These are phyloP conservation scores for Mesoligia furuncula DNA, from an alignment of 2,888 invertebrate species.

Conservation along the genomic window DNA sequence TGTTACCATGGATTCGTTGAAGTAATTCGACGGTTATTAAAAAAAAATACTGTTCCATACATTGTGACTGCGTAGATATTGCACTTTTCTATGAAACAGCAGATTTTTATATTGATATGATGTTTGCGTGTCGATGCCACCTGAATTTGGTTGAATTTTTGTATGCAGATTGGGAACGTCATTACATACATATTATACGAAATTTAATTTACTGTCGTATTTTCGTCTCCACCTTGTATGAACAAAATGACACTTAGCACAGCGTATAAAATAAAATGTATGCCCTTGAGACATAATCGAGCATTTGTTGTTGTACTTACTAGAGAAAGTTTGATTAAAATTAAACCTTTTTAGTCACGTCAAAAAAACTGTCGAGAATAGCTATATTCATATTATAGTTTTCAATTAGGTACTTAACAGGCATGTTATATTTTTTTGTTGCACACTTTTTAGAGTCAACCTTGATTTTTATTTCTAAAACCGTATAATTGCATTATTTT, in stretches of 20 bases:
- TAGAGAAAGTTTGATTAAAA: slow-evolving; percentile 18
- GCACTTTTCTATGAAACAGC: too few relatives aligned
- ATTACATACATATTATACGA: not conserved
- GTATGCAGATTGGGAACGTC: not conserved
- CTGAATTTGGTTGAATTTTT: not conserved
- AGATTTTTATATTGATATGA: too few relatives aligned
- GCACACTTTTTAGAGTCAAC: not conserved
- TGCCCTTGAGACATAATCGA: not conserved
- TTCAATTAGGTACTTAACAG: not conserved
- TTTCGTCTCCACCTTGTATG: not conserved
- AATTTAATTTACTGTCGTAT: not conserved
- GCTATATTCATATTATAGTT: not conserved
- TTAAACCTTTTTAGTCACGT: not conserved
- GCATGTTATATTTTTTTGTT: not conserved
- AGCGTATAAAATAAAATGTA: not conserved
- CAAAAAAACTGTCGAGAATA: not conserved
- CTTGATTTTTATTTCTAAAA: not conserved
- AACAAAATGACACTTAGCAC: not conserved
- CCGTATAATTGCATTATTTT: not conserved
- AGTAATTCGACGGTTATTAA: too few relatives aligned
- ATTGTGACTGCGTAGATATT: too few relatives aligned
- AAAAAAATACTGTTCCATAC: too few relatives aligned
- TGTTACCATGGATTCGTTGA: too few relatives aligned
- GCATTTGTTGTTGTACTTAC: not conserved
- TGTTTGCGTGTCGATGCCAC: too few relatives aligned